phyloP scores from a whole-genome alignment of 2,113 vertebrate species.

The Pollachius pollachius region DNA sequence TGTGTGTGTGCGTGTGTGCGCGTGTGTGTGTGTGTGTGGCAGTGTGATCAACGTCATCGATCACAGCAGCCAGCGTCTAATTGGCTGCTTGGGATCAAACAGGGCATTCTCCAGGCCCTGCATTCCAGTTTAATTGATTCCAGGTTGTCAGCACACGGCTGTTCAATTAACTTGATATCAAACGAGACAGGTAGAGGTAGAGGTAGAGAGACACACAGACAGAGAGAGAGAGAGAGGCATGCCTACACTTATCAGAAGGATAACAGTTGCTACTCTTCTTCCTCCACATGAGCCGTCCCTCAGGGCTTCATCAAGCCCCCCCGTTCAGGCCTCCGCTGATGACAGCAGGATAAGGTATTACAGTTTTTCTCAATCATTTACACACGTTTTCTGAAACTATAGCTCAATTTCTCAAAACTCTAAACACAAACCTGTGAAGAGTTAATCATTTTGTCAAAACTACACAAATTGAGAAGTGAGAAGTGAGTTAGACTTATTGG shows the following conservation, averaged over 20 bases:
- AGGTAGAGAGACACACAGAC: too few relatives aligned
- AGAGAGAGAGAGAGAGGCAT: too few relatives aligned
- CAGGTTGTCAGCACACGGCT: conserved; percentile 23
- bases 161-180: conserved; percentile 42
- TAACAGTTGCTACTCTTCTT: conserved; percentile 6
- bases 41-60: too few relatives aligned
- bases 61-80: conserved; percentile 14
- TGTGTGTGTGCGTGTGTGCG: too few relatives aligned
- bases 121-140: conserved; percentile 37
- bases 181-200: conserved; percentile 6
- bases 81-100: conserved; percentile 19
- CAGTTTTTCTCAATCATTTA: too few relatives aligned
- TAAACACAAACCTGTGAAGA: too few relatives aligned
- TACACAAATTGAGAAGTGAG: too few relatives aligned
- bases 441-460: too few relatives aligned
- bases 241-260: conserved; percentile 35
- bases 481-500: too few relatives aligned
- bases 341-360: conserved; percentile 25
- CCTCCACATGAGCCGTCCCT: conserved; percentile 3
- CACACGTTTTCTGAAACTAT: too few relatives aligned
- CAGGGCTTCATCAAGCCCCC: conserved; percentile 39
- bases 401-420: too few relatives aligned
- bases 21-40: too few relatives aligned
- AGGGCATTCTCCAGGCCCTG: background rate
- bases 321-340: conserved; percentile 10